Base-by-base conservation (phyloP, 1,140 invertebrate species). In the Cotesia glomerata region DNA sequence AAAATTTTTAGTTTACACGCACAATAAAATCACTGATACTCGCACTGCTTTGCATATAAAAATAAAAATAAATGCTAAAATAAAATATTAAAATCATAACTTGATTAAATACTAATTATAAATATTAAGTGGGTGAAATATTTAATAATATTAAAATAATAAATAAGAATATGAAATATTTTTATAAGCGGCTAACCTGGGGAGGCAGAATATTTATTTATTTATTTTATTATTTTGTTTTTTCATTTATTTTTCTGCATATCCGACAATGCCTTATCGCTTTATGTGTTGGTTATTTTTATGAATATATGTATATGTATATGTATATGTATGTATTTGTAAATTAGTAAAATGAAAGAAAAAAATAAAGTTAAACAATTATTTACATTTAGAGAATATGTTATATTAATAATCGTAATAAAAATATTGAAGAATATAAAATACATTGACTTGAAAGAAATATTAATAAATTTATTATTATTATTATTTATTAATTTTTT, bases 201-300 rank as follows among this genome's bases (percentile, higher is more conserved):
- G 78, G 80, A 77, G 80, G 80, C 82, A 80, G 80, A 78, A 78
- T 79, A 81, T 78, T 78, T 85, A 79, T 85, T 82, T 83, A 84
- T 84, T 86, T 49, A 49, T 1, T 49, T 49, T 8, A 9, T 13
- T 9, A 49, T 49, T 49, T 49, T 49, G 45, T 49, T 49, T 49
- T 9, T 49, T 26, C 18, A n/a, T 54, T 54, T 13, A 54, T 54
- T 54, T 14, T 84, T 82, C 82, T 78, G 86, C 85, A 87, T 86
- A 87, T 86, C 85, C 83, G 82, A 86, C 82, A 86, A 86, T 87
- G 86, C 86, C 86, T 87, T 87, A 86, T 80, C 79, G 85, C 85
- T 86, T 86, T 85, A 79, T 78, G 79, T 83, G 79, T 83, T 82
- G 79, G 83, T 79, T 75, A 81, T 79, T 76, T 71, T 74, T 58